Percentiles rank a stretch among this genome's conserved stretches.
These are phyloP conservation scores for Meghimatium bilineatum DNA, from an alignment of 2,888 invertebrate genomes.

Conservation along the genomic window DNA sequence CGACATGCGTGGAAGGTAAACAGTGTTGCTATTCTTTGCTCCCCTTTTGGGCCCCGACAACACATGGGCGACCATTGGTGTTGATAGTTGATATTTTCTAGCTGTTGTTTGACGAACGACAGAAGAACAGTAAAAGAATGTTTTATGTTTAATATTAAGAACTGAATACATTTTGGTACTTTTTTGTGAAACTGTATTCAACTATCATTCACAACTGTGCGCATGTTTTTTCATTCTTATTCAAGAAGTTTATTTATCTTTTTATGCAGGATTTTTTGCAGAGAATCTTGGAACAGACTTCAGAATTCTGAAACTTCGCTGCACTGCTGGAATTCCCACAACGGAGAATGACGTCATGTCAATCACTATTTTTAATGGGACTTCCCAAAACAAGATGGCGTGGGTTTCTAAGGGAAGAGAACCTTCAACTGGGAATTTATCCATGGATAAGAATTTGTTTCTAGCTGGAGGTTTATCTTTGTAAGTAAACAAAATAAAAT, in stretches of 20 bases:
- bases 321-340: background rate
- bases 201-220: no score
- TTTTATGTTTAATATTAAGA: no score
- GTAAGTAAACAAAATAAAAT: constrained; percentile 12
- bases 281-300: constrained; percentile 8
- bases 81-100: no score
- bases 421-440: constrained; percentile 11
- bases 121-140: no score
- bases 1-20: no score
- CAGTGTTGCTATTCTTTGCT: no score
- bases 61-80: no score
- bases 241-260: background rate
- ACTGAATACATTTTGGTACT: no score
- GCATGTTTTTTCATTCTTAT: no score
- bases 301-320: constrained; percentile 27
- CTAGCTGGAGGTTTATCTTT: constrained; percentile 15
- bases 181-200: no score
- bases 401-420: constrained; percentile 23
- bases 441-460: constrained; percentile 13
- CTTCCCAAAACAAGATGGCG: constrained; percentile 19
- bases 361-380: constrained; percentile 26
- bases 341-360: constrained; percentile 20
- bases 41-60: no score
- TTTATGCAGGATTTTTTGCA: background rate
- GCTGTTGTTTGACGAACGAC: no score